phyloP scores from a whole-genome alignment of 1,140 invertebrate genomes.

The Plutomurus gul region DNA sequence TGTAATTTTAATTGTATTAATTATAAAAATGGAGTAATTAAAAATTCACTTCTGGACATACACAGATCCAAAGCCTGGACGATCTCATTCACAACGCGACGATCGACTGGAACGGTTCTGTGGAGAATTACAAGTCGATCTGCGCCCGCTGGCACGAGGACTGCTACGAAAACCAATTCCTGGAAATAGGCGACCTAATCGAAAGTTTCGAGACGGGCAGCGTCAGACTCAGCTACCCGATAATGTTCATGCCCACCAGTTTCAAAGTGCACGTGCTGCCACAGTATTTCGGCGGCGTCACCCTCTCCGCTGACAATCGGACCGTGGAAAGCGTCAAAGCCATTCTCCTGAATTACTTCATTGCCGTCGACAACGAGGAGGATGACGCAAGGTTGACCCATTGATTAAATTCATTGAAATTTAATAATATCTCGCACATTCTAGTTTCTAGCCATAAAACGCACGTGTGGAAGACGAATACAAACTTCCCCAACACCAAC shows the following conservation, averaged over 20 bases:
- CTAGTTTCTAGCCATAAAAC: too few species aligned
- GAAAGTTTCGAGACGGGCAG: slow-evolving; percentile 73
- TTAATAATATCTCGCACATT: too few species aligned
- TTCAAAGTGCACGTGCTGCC: slow-evolving; percentile 82
- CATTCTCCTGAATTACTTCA: slow-evolving; percentile 81
- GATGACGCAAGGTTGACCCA: slow-evolving; percentile 3
- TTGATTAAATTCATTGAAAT: too few species aligned
- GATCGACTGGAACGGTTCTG: slow-evolving; percentile 66
- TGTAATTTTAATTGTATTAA: too few species aligned
- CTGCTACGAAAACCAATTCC: slow-evolving; percentile 82
- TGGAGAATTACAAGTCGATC: slow-evolving; percentile 73
- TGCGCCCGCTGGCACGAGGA: slow-evolving; percentile 80
- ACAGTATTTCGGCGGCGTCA: slow-evolving; percentile 80
- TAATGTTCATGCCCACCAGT: slow-evolving; percentile 82
- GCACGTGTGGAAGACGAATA: too few species aligned
- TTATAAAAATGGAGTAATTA: too few species aligned
- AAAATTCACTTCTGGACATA: too few species aligned
- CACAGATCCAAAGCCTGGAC: slow-evolving; percentile 76
- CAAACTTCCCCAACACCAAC: too few species aligned
- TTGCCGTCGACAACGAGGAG: slow-evolving; percentile 6
- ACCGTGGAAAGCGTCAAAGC: slow-evolving; percentile 75
- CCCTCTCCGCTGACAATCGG: slow-evolving; percentile 65
- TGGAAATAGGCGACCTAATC: slow-evolving; percentile 79
- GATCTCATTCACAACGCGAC: slow-evolving; percentile 75
- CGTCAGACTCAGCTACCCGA: slow-evolving; percentile 79